Conservation (phyloP, 2,113 vertebrate genomes). For the Trinectes maculatus region DNA sequence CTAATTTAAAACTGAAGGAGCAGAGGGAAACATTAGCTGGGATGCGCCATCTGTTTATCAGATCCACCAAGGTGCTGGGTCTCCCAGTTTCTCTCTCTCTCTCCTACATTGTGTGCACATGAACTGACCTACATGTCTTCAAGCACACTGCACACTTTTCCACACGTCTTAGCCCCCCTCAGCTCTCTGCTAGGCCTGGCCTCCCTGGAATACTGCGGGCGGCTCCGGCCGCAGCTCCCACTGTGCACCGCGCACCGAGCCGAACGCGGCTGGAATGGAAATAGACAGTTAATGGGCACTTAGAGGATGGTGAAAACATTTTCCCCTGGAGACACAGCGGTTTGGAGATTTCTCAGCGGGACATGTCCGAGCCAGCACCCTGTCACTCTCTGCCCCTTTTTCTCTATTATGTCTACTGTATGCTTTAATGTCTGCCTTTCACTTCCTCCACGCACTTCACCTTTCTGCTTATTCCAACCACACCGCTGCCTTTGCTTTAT, state of each 20-base stretch:
- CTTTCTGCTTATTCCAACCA: conserved; percentile 40
- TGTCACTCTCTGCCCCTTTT: conserved; percentile 36
- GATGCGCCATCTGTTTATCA: conserved; percentile 49
- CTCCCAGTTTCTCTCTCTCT: conserved; percentile 49
- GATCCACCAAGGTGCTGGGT: conserved; percentile 17
- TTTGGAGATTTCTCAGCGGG: conserved; percentile 68
- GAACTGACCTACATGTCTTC: conserved; percentile 68
- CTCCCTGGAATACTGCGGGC: conserved; percentile 63
- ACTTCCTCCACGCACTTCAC: conserved; percentile 39
- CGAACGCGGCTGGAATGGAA: conserved; percentile 71
- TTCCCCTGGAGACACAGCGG: conserved; percentile 74
- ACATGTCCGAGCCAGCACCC: conserved; percentile 41
- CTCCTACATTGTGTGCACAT: conserved; percentile 39
- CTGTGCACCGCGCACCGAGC: conserved; percentile 55
- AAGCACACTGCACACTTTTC: conserved; percentile 41
- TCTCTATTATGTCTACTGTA: conserved; percentile 24
- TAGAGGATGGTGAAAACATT: conserved; percentile 75
- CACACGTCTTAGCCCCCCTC: conserved; percentile 22
- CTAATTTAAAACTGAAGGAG: conserved; percentile 35
- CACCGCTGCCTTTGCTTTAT: conserved; percentile 15
- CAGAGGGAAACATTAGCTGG: conserved; percentile 10
- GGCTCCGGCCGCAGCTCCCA: conserved; percentile 67
- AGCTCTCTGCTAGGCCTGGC: conserved; percentile 39
- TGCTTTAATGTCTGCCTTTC: conserved; percentile 6
- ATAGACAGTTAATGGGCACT: conserved; percentile 81